Evolutionary conservation across 2,113 vertebrate genomes (phyloP).

Genomic region (Scomber scombrus): DNA sequence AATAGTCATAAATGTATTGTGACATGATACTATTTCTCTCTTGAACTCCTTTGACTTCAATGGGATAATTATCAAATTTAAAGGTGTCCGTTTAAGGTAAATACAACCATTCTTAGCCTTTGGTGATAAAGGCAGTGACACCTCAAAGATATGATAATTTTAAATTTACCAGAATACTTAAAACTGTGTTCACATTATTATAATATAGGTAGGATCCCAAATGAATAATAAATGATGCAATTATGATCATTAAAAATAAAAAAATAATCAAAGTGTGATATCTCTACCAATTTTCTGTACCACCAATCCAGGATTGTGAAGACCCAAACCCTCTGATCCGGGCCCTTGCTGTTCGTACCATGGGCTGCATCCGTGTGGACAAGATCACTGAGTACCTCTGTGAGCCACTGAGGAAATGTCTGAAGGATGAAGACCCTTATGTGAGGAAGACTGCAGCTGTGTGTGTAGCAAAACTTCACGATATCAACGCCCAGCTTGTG

Average conservation of each 20-base stretch:
- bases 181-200: no score
- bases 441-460: constrained; percentile 97
- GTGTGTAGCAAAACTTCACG: constrained; percentile 97
- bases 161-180: background rate
- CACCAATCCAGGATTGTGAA: constrained; percentile 91
- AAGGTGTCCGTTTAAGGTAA: background rate
- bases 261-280: no score
- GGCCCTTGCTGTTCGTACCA: constrained; percentile 95
- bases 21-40: background rate
- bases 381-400: constrained; percentile 99
- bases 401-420: constrained; percentile 95
- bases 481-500: constrained; percentile 97
- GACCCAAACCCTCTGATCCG: constrained; percentile 98
- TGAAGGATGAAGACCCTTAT: constrained; percentile 98
- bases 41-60: background rate
- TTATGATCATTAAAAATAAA: no score
- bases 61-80: background rate
- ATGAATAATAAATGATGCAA: no score
- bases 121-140: background rate
- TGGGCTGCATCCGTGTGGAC: constrained; percentile 99
- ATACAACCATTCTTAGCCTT: background rate
- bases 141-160: background rate
- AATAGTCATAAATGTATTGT: background rate
- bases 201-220: no score
- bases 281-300: background rate